A percentile compares a stretch with the other conserved stretches of the same genome.
Evolutionary conservation across 2,113 vertebrate species (phyloP).

Genomic region (Galemys pyrenaicus): DNA sequence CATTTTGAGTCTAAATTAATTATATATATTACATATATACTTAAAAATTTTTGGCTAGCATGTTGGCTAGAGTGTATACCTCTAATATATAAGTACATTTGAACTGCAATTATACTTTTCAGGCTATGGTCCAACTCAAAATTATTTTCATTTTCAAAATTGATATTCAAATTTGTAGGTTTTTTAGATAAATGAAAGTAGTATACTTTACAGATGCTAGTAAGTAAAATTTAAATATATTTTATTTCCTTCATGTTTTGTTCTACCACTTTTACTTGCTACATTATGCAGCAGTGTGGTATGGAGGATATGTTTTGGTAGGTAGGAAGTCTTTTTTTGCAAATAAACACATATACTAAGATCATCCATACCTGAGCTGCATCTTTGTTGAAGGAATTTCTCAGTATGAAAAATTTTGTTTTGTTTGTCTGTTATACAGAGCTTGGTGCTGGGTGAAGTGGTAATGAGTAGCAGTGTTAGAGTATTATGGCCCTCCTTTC

Average conservation of each 20-base stretch:
- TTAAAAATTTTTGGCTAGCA: neutral
- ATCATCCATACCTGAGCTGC: neutral
- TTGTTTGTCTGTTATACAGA: neutral
- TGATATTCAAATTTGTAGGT: neutral
- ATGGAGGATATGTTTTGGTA: constrained; percentile 17
- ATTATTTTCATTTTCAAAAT: neutral
- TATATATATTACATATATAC: neutral
- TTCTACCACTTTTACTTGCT: constrained; percentile 15
- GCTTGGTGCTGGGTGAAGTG: neutral
- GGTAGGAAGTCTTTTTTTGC: constrained; percentile 45
- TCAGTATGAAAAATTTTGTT: neutral
- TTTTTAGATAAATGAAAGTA: neutral
- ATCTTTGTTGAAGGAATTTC: constrained; percentile 29
- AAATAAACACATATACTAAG: neutral
- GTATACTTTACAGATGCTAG: neutral
- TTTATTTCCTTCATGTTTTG: constrained; percentile 37
- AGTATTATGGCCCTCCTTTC: neutral
- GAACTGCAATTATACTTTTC: neutral
- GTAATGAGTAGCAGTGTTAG: neutral
- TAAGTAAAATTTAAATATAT: constrained; percentile 14
- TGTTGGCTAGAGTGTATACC: neutral
- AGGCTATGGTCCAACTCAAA: neutral
- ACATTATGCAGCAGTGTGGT: neutral
- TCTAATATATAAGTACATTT: neutral
- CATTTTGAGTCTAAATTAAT: no score